Evolutionary conservation across 2,888 invertebrate genomes (phyloP).

Genomic region (Pinctada fucata): DNA sequence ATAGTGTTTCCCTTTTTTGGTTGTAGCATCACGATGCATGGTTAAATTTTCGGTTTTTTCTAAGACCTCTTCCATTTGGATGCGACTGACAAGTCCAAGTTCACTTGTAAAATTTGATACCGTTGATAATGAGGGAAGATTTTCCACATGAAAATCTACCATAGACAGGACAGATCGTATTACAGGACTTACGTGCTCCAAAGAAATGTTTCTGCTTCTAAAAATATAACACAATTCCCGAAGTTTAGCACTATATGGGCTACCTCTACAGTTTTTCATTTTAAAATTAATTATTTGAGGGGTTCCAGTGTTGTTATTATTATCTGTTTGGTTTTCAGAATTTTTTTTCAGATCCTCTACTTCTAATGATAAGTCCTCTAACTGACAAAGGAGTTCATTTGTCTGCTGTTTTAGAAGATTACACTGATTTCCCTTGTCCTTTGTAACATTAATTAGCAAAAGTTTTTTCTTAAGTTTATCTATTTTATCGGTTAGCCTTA

Average conservation of each 20-base stretch:
- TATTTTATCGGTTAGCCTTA: too few relatives aligned
- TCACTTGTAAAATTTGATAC: not conserved
- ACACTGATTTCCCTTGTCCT: too few relatives aligned
- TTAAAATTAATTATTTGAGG: too few relatives aligned
- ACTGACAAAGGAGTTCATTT: too few relatives aligned
- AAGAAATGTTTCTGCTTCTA: conserved; percentile 8
- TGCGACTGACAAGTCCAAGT: not conserved
- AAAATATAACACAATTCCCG: not conserved
- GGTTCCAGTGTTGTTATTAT: not conserved
- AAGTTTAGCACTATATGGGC: not conserved
- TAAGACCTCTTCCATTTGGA: not conserved
- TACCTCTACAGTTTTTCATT: not conserved
- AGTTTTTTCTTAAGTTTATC: too few relatives aligned
- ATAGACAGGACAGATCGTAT: not conserved
- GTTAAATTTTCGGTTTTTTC: not conserved
- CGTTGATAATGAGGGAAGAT: not conserved
- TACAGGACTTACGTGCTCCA: not conserved
- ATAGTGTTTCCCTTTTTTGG: conserved; percentile 20
- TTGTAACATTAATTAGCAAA: too few relatives aligned
- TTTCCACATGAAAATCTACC: not conserved
- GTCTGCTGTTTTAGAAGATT: too few relatives aligned
- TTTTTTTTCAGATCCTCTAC: too few relatives aligned
- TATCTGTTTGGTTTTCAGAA: not conserved
- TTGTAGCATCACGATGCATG: conserved; percentile 13
- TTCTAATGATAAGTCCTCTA: too few relatives aligned